A percentile compares a stretch with the other conserved stretches of the same genome.
Evolutionary conservation across 2,113 vertebrate genomes (phyloP).

Genomic region (Sinosuthora webbiana): DNA sequence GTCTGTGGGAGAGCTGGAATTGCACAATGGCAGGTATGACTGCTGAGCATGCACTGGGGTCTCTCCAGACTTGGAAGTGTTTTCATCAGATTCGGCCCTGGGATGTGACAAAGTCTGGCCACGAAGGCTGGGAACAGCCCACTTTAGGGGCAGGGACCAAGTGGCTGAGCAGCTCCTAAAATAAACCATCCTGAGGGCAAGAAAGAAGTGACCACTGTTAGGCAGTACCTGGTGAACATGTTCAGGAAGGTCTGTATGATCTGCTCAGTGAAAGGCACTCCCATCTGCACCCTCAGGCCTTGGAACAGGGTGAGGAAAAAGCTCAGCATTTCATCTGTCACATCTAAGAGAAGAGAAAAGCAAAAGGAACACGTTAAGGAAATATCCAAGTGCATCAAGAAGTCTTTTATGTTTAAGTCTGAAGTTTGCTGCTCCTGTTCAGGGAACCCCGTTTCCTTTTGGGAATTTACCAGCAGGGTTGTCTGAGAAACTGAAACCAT

Average conservation of each 20-base stretch:
- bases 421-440: background rate
- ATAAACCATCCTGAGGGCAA: background rate
- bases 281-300: conserved; percentile 96
- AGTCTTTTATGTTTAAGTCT: background rate
- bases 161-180: background rate
- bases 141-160: background rate
- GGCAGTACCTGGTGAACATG: conserved; percentile 94
- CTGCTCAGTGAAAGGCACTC: conserved; percentile 95
- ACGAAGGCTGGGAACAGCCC: background rate
- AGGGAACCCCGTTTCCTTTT: background rate
- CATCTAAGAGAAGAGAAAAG: conserved; percentile 75
- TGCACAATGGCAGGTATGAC: rapidly evolving
- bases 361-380: background rate
- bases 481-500: background rate
- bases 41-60: background rate
- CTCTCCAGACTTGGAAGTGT: background rate
- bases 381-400: background rate
- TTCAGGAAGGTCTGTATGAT: conserved; percentile 98
- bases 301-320: conserved; percentile 98
- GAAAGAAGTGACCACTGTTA: background rate
- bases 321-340: conserved; percentile 96
- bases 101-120: background rate
- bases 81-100: background rate
- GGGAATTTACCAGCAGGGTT: background rate
- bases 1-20: background rate